Base-by-base conservation (phyloP, 1,140 invertebrate genomes). In the Pogonomyrmex barbatus region DNA sequence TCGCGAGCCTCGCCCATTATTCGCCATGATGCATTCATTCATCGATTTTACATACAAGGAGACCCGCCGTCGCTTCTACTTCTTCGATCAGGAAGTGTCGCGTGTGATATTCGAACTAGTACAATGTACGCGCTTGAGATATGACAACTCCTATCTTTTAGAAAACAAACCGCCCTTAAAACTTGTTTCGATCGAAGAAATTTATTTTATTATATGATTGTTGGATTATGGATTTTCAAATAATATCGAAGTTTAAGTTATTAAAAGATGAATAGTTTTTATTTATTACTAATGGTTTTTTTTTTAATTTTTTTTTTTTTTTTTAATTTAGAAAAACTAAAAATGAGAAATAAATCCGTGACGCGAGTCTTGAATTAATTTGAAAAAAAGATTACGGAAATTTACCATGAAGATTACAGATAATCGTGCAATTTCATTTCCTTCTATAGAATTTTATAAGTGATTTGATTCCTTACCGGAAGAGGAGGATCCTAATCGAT, bases 1-100 rank as follows among this genome's bases (percentile, higher is more conserved):
- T 86, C 81, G 68, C 90, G 83, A 92, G 93, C 91, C 92, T 94
- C 92, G 89, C 92, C 92, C 93, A 93, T 94, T 93, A 93, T 86
- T 75, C 84, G 84, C 88, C 86, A 85, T 84, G 90, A 93, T 92
- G 90, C 92, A 92, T 91, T 92, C 88, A 90, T 88, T 89, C 78
- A 33, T n/a, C 30, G 86, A 91, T 91, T 91, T 88, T 91, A 87
- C 87, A 88, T 88, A 86, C 71, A 91, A 85, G 83, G 79, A 87
- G 81, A 62, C 63, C 65, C 65, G 65, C n/a, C 45, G 52, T 76
- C 56, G 68, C 76, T 67, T 87, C 50, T 33, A 60, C 79, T 30
- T 54, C 73, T 63, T 65, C 36, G 60, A 30, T 77, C 82, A 63
- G 83, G 87, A 86, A 88, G 68, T 42, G 62, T 62, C 10, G 24